phyloP scores from a whole-genome alignment of 2,113 vertebrate genomes.

The Phyllopteryx taeniolatus region DNA sequence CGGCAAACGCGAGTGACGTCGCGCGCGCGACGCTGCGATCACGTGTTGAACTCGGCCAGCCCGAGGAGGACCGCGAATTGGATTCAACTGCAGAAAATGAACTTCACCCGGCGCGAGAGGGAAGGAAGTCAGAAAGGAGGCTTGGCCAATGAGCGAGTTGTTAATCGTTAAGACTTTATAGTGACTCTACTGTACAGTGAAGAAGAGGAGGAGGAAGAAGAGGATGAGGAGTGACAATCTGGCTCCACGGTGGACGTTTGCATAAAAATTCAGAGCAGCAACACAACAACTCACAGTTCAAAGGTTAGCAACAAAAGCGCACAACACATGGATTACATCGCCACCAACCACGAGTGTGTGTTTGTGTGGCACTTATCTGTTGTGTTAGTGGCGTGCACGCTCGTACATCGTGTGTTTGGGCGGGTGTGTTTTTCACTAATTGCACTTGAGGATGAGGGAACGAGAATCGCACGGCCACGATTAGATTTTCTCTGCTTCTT shows the following conservation, averaged over 20 bases:
- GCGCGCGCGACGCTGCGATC: too few species aligned
- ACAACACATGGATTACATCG: conserved; percentile 33
- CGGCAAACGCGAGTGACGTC: too few species aligned
- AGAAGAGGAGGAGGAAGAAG: background rate
- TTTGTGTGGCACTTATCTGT: conserved; percentile 45
- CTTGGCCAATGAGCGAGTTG: background rate
- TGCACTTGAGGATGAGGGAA: conserved; percentile 69
- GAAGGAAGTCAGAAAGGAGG: background rate
- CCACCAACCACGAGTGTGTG: conserved; percentile 25
- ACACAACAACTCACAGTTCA: conserved; percentile 44
- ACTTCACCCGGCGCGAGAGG: too few species aligned
- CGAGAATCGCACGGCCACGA: conserved; percentile 26
- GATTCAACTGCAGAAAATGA: too few species aligned
- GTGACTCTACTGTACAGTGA: conserved; percentile 22
- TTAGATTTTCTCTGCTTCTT: conserved; percentile 20
- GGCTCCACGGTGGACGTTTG: conserved; percentile 26
- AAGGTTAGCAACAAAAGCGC: conserved; percentile 43
- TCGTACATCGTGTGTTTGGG: conserved; percentile 21
- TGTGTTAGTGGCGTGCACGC: conserved; percentile 19
- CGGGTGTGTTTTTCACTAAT: conserved; percentile 59
- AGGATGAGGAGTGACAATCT: background rate
- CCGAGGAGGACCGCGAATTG: too few species aligned
- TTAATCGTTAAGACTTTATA: conserved; percentile 26
- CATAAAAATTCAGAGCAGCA: conserved; percentile 71
- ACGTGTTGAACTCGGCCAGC: too few species aligned